Evolutionary conservation across 2,113 vertebrate species (phyloP), one percentile per base, ranked within the genome.

Genomic region (Prunella fulvescens): DNA sequence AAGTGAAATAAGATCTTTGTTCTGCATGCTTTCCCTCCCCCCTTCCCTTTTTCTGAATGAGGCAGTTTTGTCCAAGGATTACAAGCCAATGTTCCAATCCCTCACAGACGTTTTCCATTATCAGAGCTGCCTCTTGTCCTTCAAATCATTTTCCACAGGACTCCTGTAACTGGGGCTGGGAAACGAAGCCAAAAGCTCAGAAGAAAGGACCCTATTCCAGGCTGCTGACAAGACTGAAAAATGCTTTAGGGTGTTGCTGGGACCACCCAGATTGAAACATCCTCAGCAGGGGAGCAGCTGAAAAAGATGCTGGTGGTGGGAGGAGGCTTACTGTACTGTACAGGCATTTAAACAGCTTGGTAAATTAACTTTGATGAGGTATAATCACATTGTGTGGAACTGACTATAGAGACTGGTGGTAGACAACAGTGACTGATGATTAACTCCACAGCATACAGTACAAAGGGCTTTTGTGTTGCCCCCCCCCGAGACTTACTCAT

Each of bases 101-200:
- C 74, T 91, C 82, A 74, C 96, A 96, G 95, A 95, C 65, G 86
- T 96, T 97, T 97, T 94, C 82, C 90, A 96, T 97, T 97, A 95
- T 95, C 88, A 90, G 93, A 88, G 62, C 92, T 95, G 95, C 93
- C 90, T 96, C 93, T 96, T 95, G 90, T 95, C 82, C 92, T 94
- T 91, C 94, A 92, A 71, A 95, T 94, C 24, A 71, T 96, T 97
- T 96, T 95, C 96, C 92, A 90, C 60, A 88, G 57, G 86, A 89
- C 82, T 96, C 73, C 92, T 92, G 86, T 94, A 93, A 90, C 72
- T 91, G n/a, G 64, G 92, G 69, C 90, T 83, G 37, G n/a, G 53
- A 96, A 96, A 86, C 0, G 2, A 90, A 88, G 93, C 93, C 93
- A 95, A 88, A 85, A 78, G 40, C 86, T 90, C 80, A 53, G 86